These are phyloP conservation scores for Lasiurus cinereus DNA, from an alignment of 2,113 vertebrate species.

Conservation along the genomic window DNA sequence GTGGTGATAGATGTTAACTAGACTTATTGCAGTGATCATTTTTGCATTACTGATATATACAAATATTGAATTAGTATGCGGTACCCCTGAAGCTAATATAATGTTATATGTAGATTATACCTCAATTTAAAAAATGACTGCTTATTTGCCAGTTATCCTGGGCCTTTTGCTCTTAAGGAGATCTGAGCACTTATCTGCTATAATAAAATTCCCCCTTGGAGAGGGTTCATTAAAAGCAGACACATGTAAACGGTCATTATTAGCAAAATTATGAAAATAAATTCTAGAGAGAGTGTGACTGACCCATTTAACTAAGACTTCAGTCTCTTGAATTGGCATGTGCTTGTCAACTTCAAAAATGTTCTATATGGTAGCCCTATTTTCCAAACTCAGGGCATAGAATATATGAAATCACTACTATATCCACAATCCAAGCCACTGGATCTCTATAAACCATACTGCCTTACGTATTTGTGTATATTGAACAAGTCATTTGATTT, in stretches of 20 bases:
- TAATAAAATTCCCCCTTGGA: constrained; percentile 53
- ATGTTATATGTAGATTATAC: background rate
- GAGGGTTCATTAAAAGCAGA: constrained; percentile 62
- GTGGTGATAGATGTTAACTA: background rate
- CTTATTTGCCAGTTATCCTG: constrained; percentile 20
- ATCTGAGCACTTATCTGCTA: constrained; percentile 54
- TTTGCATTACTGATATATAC: background rate
- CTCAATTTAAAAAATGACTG: background rate
- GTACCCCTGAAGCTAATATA: background rate
- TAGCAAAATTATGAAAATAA: constrained; percentile 68
- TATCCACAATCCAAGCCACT: background rate
- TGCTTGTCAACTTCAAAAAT: constrained; percentile 47
- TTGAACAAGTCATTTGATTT: constrained; percentile 5
- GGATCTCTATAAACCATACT: background rate
- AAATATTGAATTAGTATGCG: background rate
- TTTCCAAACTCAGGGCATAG: constrained; percentile 29
- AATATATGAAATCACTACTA: constrained; percentile 34
- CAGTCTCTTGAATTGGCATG: background rate
- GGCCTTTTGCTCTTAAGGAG: constrained; percentile 46
- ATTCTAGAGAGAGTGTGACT: constrained; percentile 23
- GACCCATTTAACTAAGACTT: constrained; percentile 69
- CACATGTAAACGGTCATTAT: constrained; percentile 62
- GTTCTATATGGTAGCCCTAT: background rate
- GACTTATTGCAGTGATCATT: background rate
- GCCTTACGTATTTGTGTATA: background rate